Percentiles rank a stretch among this genome's conserved stretches.
These are phyloP conservation scores for Podocnemis expansa DNA, from an alignment of 2,113 vertebrate genomes.

Conservation along the genomic window DNA sequence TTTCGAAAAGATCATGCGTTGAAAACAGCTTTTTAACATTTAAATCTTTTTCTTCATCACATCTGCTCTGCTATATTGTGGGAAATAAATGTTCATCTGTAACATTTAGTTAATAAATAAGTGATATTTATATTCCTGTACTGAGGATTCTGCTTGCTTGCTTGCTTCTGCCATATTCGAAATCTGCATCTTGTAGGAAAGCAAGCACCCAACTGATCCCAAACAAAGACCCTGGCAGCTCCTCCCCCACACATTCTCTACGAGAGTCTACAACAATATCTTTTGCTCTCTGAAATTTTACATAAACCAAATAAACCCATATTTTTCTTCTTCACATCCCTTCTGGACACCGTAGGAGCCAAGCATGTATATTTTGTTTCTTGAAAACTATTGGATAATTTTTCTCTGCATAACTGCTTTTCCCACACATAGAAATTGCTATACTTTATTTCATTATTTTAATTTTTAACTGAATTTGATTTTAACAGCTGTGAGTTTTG, in stretches of 20 bases:
- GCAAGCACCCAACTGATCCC: slow-evolving; percentile 15
- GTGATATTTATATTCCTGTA: background rate
- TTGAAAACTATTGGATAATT: background rate
- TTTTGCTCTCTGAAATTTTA: background rate
- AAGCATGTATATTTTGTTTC: background rate
- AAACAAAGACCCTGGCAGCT: slow-evolving; percentile 2
- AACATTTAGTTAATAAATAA: background rate
- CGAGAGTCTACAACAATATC: background rate
- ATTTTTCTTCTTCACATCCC: background rate
- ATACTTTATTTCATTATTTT: background rate
- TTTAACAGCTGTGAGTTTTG: background rate
- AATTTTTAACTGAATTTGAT: background rate
- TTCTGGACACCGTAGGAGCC: background rate
- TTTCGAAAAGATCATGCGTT: background rate
- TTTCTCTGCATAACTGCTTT: background rate
- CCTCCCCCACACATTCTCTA: background rate
- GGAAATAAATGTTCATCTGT: background rate
- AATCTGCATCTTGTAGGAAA: background rate
- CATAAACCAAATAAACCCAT: background rate
- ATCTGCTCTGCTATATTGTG: background rate
- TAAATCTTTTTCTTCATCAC: background rate
- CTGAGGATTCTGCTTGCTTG: background rate
- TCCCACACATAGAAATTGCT: background rate
- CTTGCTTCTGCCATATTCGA: background rate
- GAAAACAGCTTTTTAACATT: background rate